Evolutionary conservation across 2,888 invertebrate species (phyloP).

Genomic region (Scaptomyza flava): DNA sequence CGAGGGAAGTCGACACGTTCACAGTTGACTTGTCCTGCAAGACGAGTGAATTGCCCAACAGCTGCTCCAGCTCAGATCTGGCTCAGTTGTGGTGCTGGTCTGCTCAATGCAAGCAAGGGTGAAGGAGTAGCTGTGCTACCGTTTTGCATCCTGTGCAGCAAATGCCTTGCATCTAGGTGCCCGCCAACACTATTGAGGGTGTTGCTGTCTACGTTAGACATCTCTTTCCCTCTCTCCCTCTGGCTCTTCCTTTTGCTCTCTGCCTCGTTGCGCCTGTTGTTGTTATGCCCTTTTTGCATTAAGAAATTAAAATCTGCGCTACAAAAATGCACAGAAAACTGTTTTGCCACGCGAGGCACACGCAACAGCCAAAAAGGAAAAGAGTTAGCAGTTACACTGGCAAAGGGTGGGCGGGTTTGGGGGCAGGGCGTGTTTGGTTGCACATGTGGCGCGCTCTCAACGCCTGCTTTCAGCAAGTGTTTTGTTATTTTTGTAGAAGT

Average conservation of each 20-base stretch:
- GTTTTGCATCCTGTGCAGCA: slow-evolving; percentile 10
- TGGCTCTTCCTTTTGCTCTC: not conserved
- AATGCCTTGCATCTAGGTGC: slow-evolving; percentile 26
- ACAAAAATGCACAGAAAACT: slow-evolving; percentile 61
- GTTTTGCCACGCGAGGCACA: slow-evolving; percentile 27
- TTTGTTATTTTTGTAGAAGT: slow-evolving; percentile 78
- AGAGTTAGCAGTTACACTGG: not conserved
- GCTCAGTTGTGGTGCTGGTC: slow-evolving; percentile 11
- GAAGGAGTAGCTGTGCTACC: slow-evolving; percentile 1
- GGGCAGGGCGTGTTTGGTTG: slow-evolving; percentile 12
- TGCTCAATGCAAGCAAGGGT: slow-evolving; percentile 27
- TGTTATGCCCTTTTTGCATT: slow-evolving; percentile 73
- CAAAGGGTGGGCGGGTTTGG: not conserved
- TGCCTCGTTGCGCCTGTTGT: slow-evolving; percentile 11
- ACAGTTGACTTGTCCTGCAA: slow-evolving; percentile 20
- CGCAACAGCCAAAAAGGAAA: slow-evolving; percentile 14
- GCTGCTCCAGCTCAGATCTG: slow-evolving; percentile 23
- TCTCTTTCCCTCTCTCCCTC: not conserved
- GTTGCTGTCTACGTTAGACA: not conserved
- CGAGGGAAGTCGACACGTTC: slow-evolving; percentile 1
- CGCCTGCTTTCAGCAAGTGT: slow-evolving; percentile 60
- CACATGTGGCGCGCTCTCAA: slow-evolving; percentile 68
- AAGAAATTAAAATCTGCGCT: slow-evolving; percentile 76
- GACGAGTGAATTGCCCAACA: slow-evolving; percentile 21
- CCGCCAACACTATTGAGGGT: slow-evolving; percentile 6